Percentiles rank a stretch among this genome's conserved stretches.
These are phyloP conservation scores for Tipula vernalis DNA, from an alignment of 2,888 invertebrate species.

Conservation along the genomic window DNA sequence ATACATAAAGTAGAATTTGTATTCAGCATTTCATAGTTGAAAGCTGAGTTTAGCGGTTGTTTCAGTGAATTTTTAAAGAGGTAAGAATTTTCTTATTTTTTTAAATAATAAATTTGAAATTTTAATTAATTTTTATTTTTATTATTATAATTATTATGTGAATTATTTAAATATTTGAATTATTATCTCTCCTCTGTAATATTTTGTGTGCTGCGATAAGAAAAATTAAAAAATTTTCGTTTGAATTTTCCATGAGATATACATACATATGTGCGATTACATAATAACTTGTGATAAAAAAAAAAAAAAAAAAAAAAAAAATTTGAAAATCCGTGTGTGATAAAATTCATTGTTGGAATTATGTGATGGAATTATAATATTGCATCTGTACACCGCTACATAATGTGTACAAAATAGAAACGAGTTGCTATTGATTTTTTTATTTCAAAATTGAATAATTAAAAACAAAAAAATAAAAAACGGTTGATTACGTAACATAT, in stretches of 20 bases:
- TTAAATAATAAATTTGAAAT: slow-evolving; percentile 7
- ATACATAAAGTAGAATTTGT: slow-evolving; percentile 7
- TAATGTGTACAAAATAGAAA: neutral
- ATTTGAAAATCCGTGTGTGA: neutral
- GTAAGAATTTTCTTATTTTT: slow-evolving; percentile 18
- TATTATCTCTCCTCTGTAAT: neutral
- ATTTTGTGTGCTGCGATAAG: neutral
- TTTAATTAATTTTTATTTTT: neutral
- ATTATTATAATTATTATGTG: neutral
- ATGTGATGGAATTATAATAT: neutral
- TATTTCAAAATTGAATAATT: neutral
- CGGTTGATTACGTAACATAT: neutral
- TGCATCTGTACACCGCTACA: neutral
- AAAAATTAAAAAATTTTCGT: neutral
- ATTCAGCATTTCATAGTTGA: slow-evolving; percentile 33
- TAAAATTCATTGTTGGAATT: neutral
- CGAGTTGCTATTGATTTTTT: neutral
- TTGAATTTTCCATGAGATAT: neutral
- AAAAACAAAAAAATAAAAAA: neutral
- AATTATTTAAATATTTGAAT: neutral
- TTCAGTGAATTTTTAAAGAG: slow-evolving; percentile 21
- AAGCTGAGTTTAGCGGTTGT: slow-evolving; percentile 37
- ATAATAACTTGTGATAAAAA: neutral
- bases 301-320: neutral
- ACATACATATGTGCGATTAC: neutral